Evolutionary conservation across 2,113 vertebrate species (phyloP).

Genomic region (Cricetomys ansorgei): DNA sequence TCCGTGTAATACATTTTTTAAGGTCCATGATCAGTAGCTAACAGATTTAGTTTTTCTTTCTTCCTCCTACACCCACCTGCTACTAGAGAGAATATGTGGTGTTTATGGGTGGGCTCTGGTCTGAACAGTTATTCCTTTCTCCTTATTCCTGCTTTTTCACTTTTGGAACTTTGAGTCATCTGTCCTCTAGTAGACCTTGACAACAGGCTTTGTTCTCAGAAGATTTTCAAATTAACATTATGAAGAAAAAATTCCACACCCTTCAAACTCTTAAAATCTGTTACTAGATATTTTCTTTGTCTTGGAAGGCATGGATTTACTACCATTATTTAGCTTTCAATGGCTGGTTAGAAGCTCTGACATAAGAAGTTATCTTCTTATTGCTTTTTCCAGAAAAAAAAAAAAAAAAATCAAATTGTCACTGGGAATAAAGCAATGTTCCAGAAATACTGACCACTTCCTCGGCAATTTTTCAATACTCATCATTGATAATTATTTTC

Average conservation of each 20-base stretch:
- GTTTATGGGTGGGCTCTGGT: neutral
- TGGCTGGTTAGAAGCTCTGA: constrained; percentile 31
- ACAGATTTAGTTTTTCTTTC: neutral
- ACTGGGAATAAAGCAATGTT: constrained; percentile 60
- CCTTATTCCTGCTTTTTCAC: neutral
- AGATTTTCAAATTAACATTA: constrained; percentile 34
- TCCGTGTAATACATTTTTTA: neutral
- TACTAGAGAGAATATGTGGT: neutral
- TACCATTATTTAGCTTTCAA: constrained; percentile 29
- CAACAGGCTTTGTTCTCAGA: constrained; percentile 48
- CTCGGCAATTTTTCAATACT: constrained; percentile 66
- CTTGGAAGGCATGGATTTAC: constrained; percentile 34
- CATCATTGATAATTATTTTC: constrained; percentile 53
- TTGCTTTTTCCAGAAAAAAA: neutral
- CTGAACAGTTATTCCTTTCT: neutral
- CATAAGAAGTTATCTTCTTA: constrained; percentile 40
- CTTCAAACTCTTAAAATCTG: constrained; percentile 45
- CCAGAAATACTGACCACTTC: constrained; percentile 54
- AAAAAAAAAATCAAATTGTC: constrained; percentile 13
- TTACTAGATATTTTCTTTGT: constrained; percentile 49
- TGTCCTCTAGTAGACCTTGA: constrained; percentile 6
- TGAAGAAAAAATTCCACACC: neutral
- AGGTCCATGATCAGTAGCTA: neutral
- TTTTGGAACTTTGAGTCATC: neutral
- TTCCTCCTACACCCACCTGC: neutral